Base-by-base conservation (phyloP, 2,797 vertebrate genomes). In the Triplophysa yarkandensis region DNA sequence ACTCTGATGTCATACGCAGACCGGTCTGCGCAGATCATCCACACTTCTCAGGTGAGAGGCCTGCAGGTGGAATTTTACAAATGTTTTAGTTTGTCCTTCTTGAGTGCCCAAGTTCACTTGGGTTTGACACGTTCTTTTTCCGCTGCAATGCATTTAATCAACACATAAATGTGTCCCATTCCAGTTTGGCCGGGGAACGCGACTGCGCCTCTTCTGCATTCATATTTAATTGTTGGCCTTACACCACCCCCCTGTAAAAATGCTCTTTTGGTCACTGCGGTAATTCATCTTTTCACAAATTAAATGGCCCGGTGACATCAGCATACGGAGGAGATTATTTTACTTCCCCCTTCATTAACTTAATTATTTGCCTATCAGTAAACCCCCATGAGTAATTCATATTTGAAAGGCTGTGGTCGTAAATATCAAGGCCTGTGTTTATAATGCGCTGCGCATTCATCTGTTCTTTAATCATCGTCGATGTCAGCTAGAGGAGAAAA, bases 281-380 rank as follows among this genome's bases (percentile, higher is more conserved):
- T 79, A 78, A 82, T 79, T 79, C 71, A 74, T 70, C 75, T 77
- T 83, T 83, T 76, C 70, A 58, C 71, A 79, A 82, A 86, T 86
- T 81, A 84, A 84, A 83, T 83, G 68, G 74, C 57, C 14, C 1
- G 52, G 80, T 87, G 85, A 84, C 84, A 83, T 87, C 83, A 87
- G 78, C 81, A 82, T 82, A 77, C 70, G 72, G 68, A 71, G 68
- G 73, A 80, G 78, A 83, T 85, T 82, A 83, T 83, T 85, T 84
- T 63, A 61, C 81, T 77, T 83, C 80, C 74, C n/a, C 74, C 74
- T 84, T 87, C 84, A 85, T 85, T 87, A 87, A 82, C 82, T 85
- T 87, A 87, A 87, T 87, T 85, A 87, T 85, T 85, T 84, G 83
- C 83, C 85, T 78, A 87, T 87, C 84, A 85, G 84, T 85, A 85